phyloP scores from a whole-genome alignment of 2,797 vertebrate species.

The Gambelia wislizenii region DNA sequence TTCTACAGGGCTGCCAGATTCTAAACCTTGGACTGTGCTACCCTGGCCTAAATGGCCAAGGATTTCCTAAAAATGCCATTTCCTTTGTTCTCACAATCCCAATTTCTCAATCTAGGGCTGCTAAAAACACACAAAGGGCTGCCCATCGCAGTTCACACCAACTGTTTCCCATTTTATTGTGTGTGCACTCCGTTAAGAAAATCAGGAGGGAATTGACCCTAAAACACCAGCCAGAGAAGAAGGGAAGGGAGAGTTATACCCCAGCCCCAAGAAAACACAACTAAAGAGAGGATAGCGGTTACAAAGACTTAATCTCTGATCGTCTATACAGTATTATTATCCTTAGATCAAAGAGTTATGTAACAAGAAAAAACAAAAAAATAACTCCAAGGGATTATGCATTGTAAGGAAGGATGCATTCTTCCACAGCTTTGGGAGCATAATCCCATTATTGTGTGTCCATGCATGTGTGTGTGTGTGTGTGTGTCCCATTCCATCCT shows the following conservation, averaged over 20 bases:
- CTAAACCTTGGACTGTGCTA: too few species aligned
- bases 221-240: not conserved
- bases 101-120: too few species aligned
- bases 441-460: not conserved
- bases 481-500: too few species aligned
- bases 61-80: too few species aligned
- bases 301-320: not conserved
- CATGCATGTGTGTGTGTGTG: too few species aligned
- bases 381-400: conserved; percentile 18
- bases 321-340: conserved; percentile 12
- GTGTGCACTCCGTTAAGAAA: not conserved
- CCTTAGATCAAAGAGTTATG: not conserved
- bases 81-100: too few species aligned
- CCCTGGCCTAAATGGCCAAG: too few species aligned
- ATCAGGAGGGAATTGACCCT: not conserved
- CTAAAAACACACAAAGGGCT: too few species aligned
- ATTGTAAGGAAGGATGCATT: not conserved
- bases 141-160: too few species aligned
- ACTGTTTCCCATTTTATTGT: too few species aligned
- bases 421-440: not conserved
- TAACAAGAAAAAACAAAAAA: conserved; percentile 4
- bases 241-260: not conserved
- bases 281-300: not conserved
- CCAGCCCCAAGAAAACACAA: not conserved
- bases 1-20: too few species aligned